Conservation (phyloP, 2,797 vertebrate genomes). For the Rhynchotus rufescens region DNA sequence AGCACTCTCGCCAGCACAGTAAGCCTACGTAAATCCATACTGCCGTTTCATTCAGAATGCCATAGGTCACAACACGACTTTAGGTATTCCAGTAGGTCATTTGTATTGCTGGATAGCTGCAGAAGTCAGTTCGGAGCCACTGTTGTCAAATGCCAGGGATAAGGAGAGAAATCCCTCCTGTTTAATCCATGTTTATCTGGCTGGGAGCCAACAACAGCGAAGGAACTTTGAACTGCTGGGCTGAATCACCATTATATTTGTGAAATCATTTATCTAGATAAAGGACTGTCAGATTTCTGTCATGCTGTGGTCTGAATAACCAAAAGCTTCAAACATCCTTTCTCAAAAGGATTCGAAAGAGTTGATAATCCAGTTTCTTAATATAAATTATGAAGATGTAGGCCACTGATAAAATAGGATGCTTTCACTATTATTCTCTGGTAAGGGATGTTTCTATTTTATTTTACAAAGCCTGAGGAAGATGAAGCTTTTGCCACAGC, state of each 20-base stretch:
- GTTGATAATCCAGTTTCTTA: neutral
- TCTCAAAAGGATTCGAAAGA: neutral
- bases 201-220: slow-evolving; percentile 15
- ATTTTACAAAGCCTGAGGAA: neutral
- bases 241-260: neutral
- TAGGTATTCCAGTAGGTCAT: neutral
- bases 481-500: neutral
- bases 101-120: neutral
- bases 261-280: neutral
- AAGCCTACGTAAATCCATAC: neutral
- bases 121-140: slow-evolving; percentile 8
- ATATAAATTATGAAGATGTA: neutral
- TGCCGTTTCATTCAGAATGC: neutral
- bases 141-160: neutral
- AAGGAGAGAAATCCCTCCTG: neutral
- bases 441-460: neutral
- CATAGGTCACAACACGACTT: neutral
- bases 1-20: neutral
- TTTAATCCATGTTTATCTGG: slow-evolving; percentile 15
- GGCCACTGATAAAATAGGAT: neutral
- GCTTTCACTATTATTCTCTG: neutral
- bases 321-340: neutral
- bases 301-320: neutral
- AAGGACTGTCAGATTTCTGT: neutral
- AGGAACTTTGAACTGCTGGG: neutral